These are phyloP conservation scores for Dioctria rufipes DNA, from an alignment of 2,888 invertebrate genomes.

Conservation along the genomic window DNA sequence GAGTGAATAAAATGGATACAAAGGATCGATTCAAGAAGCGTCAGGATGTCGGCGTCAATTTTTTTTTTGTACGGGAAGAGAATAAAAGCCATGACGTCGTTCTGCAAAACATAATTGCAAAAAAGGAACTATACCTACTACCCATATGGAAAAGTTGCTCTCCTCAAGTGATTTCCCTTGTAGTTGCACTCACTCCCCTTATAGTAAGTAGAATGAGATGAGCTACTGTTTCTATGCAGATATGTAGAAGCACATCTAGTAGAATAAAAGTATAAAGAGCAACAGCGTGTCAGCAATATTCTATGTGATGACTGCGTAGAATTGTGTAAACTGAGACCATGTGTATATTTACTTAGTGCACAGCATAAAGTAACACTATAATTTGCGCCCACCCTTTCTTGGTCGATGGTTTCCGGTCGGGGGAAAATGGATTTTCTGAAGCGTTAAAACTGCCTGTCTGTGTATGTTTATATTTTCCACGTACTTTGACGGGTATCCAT, in stretches of 20 bases:
- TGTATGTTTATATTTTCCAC: neutral
- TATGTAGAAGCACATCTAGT: neutral
- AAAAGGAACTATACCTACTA: neutral
- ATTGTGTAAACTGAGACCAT: neutral
- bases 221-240: neutral
- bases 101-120: neutral
- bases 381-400: slow-evolving; percentile 1
- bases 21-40: slow-evolving; percentile 4
- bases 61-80: neutral
- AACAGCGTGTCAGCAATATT: neutral
- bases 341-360: neutral
- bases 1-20: neutral
- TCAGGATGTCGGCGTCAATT: neutral
- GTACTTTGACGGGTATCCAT: neutral
- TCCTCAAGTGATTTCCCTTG: too few relatives aligned
- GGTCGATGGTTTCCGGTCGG: neutral
- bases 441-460: slow-evolving; percentile 1
- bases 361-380: neutral
- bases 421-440: slow-evolving; percentile 8
- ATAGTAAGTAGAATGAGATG: neutral
- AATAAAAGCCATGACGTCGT: too few relatives aligned
- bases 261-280: neutral
- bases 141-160: neutral
- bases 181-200: neutral
- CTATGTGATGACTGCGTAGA: neutral